These are phyloP conservation scores for Drosophila vallismaia DNA, from an alignment of 2,888 invertebrate species.

Conservation along the genomic window DNA sequence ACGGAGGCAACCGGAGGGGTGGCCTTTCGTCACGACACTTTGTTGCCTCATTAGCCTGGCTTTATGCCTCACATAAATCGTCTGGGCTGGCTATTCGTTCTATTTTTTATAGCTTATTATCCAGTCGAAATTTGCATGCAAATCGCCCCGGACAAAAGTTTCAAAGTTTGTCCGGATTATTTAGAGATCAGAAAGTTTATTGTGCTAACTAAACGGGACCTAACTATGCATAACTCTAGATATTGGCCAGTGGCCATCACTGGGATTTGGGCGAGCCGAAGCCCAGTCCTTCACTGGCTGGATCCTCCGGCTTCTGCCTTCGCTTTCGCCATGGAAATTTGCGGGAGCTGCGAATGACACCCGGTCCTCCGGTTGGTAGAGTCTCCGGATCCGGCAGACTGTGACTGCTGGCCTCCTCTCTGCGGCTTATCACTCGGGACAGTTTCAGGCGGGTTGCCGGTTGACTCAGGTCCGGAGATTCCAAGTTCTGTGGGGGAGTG, in stretches of 20 bases:
- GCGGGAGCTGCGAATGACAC: slow-evolving; percentile 26
- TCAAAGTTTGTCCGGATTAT: slow-evolving; percentile 16
- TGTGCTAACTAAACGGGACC: slow-evolving; percentile 43
- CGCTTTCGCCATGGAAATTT: slow-evolving; percentile 68
- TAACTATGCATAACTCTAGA: slow-evolving; percentile 14
- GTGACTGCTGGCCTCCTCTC: slow-evolving; percentile 64
- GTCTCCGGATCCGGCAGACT: slow-evolving; percentile 63
- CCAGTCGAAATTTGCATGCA: slow-evolving; percentile 44
- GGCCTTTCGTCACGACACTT: slow-evolving; percentile 52
- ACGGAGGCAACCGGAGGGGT: background rate
- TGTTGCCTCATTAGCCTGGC: slow-evolving; percentile 52
- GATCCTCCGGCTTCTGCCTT: slow-evolving; percentile 56
- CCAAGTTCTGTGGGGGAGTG: slow-evolving; percentile 31
- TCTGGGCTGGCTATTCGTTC: slow-evolving; percentile 52
- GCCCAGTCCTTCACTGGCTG: slow-evolving; percentile 35
- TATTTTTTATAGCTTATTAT: slow-evolving; percentile 37
- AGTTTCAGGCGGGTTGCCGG: slow-evolving; percentile 69
- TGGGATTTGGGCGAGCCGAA: slow-evolving; percentile 71
- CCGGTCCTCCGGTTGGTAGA: slow-evolving; percentile 9
- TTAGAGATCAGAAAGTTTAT: slow-evolving; percentile 44
- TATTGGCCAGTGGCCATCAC: slow-evolving; percentile 50
- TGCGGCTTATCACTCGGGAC: slow-evolving; percentile 76
- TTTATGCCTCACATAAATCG: slow-evolving; percentile 68
- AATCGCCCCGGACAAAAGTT: slow-evolving; percentile 32
- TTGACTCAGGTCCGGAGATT: slow-evolving; percentile 32